phyloP scores from a whole-genome alignment of 2,888 invertebrate genomes.

The Mythimna vitellina region DNA sequence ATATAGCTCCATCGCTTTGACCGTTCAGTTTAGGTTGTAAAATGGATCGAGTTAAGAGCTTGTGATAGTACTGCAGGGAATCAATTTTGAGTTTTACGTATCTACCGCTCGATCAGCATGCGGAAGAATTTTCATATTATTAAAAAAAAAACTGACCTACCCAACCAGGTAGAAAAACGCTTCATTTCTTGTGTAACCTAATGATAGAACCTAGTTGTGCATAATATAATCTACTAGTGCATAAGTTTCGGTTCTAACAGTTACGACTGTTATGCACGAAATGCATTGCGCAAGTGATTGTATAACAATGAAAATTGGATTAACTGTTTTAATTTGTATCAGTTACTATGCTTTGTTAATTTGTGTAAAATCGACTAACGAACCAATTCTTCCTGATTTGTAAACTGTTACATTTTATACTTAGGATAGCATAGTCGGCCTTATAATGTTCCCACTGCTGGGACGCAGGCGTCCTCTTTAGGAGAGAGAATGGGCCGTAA shows the following conservation, averaged over 20 bases:
- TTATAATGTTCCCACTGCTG: too few species aligned
- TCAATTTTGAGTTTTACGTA: too few species aligned
- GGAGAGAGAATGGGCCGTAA: too few species aligned
- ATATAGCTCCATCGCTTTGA: too few species aligned
- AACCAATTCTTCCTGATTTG: conserved; percentile 15
- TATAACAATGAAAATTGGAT: conserved; percentile 35
- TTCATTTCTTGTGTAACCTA: conserved; percentile 20
- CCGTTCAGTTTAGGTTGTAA: too few species aligned
- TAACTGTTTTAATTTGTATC: conserved; percentile 35
- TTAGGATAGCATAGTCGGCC: too few species aligned
- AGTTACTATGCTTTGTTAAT: conserved; percentile 18
- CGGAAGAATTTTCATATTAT: too few species aligned
- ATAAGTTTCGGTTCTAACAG: conserved; percentile 20
- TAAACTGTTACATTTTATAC: neutral
- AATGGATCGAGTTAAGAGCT: too few species aligned
- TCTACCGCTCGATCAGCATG: too few species aligned
- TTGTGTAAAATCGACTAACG: conserved; percentile 3
- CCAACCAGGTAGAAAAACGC: conserved; percentile 5
- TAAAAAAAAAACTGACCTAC: neutral
- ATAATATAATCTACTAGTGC: conserved; percentile 18
- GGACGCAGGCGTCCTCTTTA: too few species aligned
- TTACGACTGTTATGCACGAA: conserved; percentile 30
- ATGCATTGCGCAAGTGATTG: conserved; percentile 26
- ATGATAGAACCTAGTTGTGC: conserved; percentile 14
- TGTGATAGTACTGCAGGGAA: too few species aligned